These are phyloP conservation scores for Pontoporia blainvillei DNA, from an alignment of 2,113 vertebrate genomes.

Conservation along the genomic window DNA sequence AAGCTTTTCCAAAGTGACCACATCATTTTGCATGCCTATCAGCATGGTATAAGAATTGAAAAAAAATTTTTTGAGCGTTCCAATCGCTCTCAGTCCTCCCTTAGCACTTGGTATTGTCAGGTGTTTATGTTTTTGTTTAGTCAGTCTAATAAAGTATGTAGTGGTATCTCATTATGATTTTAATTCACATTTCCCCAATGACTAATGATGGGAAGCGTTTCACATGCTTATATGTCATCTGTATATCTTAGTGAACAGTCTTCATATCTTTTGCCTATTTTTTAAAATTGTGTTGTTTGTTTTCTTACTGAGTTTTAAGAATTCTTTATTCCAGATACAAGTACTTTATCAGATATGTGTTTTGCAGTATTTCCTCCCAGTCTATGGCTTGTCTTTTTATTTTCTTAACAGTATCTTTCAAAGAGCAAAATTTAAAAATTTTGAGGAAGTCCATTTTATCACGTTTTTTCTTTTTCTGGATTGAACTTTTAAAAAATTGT, in stretches of 20 bases:
- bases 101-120: background rate
- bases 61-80: background rate
- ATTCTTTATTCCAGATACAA: background rate
- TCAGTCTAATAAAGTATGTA: background rate
- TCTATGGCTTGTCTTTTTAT: background rate
- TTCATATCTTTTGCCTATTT: background rate
- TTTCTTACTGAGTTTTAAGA: background rate
- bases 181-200: background rate
- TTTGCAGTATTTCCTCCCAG: background rate
- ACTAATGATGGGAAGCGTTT: background rate
- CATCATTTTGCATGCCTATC: background rate
- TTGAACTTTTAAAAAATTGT: background rate
- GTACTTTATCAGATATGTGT: background rate
- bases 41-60: background rate
- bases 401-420: conserved; percentile 20
- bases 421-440: background rate
- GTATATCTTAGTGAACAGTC: background rate
- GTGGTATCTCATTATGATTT: background rate
- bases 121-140: background rate
- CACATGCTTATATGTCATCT: background rate
- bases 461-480: background rate
- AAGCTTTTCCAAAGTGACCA: background rate
- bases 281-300: background rate
- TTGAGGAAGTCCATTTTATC: background rate
- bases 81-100: background rate